Conservation (phyloP, 2,113 vertebrate species). For the Ovis aries region ARS-UI_Ramb_v3.0 NC_056068.1:59988001-59988500, state of each 20-base stretch:
- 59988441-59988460: not conserved
- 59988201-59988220: not conserved
- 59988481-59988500: not conserved
- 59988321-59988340: not conserved
- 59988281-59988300: not conserved
- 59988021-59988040: not conserved
- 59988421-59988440: not conserved
- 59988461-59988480: not conserved
- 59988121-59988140: not conserved
- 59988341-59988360: not conserved
- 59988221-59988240: not conserved
- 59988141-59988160: not conserved
- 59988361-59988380: not conserved
- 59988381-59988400: not conserved
- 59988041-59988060: not conserved
- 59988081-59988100: not conserved
- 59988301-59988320: not conserved
- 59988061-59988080: not conserved
- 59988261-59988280: not conserved
- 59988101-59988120: accelerated
- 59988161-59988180: not conserved
- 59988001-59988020: no score
- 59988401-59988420: not conserved
- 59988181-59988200: not conserved
- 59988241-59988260: not conserved